Conservation (phyloP, 2,888 invertebrate genomes). For the Hyles lineata region DNA sequence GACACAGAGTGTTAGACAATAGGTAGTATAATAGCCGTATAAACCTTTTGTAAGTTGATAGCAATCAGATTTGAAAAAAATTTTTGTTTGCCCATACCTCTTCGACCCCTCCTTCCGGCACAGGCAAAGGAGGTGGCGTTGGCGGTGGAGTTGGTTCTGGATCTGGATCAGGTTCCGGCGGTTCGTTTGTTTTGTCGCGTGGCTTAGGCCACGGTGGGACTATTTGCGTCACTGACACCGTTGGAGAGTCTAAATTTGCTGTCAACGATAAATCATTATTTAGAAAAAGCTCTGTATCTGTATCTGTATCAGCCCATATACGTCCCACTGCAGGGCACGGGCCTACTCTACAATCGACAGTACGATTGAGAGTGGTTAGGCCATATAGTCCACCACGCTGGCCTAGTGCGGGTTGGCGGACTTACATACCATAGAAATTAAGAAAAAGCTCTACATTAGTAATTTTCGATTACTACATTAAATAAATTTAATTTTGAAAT, state of each 20-base stretch:
- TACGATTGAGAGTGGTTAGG: too few relatives aligned
- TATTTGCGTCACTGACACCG: conserved; percentile 86
- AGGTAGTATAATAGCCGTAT: too few relatives aligned
- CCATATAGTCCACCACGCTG: too few relatives aligned
- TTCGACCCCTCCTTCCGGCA: conserved; percentile 69
- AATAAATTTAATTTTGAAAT: too few relatives aligned
- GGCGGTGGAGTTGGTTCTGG: conserved; percentile 77
- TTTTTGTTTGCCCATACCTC: conserved; percentile 54
- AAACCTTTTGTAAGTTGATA: not conserved
- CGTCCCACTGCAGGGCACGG: too few relatives aligned
- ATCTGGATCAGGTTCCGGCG: conserved; percentile 76
- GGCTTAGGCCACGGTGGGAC: conserved; percentile 78
- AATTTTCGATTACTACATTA: too few relatives aligned
- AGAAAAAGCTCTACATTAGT: not conserved
- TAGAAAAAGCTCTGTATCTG: not conserved
- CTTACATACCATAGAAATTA: too few relatives aligned
- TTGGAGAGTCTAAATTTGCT: conserved; percentile 85
- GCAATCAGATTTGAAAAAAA: too few relatives aligned
- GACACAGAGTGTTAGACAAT: too few relatives aligned
- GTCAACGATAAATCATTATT: conserved; percentile 27
- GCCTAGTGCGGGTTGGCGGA: too few relatives aligned
- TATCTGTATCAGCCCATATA: too few relatives aligned
- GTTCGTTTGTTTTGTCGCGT: conserved; percentile 75
- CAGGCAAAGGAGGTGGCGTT: conserved; percentile 64
- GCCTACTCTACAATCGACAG: too few relatives aligned